Evolutionary conservation across 2,113 vertebrate genomes (phyloP).

Genomic region (Megaptera novaeangliae): DNA sequence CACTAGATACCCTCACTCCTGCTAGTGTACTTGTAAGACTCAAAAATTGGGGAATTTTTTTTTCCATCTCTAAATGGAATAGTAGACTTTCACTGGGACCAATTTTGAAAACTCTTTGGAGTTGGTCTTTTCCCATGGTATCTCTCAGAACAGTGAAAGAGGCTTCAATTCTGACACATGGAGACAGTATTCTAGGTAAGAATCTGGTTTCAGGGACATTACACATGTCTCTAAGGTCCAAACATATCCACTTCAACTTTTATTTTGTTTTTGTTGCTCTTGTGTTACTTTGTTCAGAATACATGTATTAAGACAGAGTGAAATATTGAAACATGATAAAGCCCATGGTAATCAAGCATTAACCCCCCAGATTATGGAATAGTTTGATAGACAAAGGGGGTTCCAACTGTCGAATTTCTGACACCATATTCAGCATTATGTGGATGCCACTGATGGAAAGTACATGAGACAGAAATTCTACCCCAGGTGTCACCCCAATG

Average conservation of each 20-base stretch:
- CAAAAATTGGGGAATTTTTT: not conserved
- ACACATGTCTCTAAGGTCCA: not conserved
- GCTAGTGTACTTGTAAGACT: not conserved
- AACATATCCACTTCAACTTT: not conserved
- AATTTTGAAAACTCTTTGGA: not conserved
- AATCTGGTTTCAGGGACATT: not conserved
- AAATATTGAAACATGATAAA: not conserved
- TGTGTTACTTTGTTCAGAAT: not conserved
- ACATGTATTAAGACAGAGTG: not conserved
- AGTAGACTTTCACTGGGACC: not conserved
- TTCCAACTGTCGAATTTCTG: not conserved
- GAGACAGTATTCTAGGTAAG: not conserved
- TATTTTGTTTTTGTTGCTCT: not conserved
- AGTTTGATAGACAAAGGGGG: not conserved
- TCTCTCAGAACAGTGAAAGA: not conserved
- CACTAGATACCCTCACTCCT: not conserved
- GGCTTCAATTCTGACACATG: not conserved
- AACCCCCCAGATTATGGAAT: not conserved
- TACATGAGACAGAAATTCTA: not conserved
- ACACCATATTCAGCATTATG: not conserved
- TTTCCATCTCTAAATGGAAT: not conserved
- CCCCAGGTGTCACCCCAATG: not conserved
- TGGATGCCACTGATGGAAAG: not conserved
- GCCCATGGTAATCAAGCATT: not conserved
- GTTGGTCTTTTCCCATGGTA: not conserved